A percentile compares a stretch with the other conserved stretches of the same genome.
These are phyloP conservation scores for Pentamera pediparva DNA, from an alignment of 53 echinoderm and acorn worm genomes.

Conservation along the genomic window DNA sequence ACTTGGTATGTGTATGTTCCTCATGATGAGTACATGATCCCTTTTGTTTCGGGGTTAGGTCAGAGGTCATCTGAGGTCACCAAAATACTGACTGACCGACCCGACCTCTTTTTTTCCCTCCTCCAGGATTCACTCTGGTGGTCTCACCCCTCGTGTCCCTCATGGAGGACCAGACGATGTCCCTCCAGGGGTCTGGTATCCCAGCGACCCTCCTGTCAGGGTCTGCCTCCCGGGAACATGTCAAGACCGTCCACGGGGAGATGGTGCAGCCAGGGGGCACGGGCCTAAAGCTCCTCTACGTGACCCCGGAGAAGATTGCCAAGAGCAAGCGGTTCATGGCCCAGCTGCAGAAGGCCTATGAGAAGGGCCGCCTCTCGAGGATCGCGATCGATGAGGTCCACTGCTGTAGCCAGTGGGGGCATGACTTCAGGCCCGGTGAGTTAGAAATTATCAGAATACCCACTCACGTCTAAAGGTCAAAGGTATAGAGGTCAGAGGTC, in stretches of 20 bases:
- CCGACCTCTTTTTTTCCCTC: background rate
- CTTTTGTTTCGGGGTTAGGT: too few relatives aligned
- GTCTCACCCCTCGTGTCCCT: constrained; percentile 89
- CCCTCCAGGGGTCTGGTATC: constrained; percentile 56
- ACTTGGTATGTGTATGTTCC: too few relatives aligned
- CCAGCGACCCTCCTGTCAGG: constrained; percentile 58
- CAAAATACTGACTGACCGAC: too few relatives aligned
- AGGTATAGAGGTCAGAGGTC: background rate
- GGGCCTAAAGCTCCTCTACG: constrained; percentile 77
- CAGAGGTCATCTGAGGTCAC: too few relatives aligned
- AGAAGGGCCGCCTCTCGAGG: constrained; percentile 53
- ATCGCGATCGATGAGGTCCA: constrained; percentile 97
- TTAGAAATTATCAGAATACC: background rate
- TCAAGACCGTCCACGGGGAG: constrained; percentile 63
- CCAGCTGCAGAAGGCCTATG: constrained; percentile 72
- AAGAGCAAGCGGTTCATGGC: constrained; percentile 99
- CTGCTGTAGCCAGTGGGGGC: constrained; percentile 98
- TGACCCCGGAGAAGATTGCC: constrained; percentile 97
- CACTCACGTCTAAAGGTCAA: background rate
- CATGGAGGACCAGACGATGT: constrained; percentile 93
- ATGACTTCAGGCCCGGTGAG: constrained; percentile 96
- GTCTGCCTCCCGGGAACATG: constrained; percentile 52
- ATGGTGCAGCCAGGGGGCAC: constrained; percentile 55
- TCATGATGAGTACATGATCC: too few relatives aligned
- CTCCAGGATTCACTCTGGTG: constrained; percentile 79